Evolutionary conservation across 2,797 vertebrate species (phyloP), one percentile per base, ranked within the genome.

Genomic region (Carapus acus): DNA sequence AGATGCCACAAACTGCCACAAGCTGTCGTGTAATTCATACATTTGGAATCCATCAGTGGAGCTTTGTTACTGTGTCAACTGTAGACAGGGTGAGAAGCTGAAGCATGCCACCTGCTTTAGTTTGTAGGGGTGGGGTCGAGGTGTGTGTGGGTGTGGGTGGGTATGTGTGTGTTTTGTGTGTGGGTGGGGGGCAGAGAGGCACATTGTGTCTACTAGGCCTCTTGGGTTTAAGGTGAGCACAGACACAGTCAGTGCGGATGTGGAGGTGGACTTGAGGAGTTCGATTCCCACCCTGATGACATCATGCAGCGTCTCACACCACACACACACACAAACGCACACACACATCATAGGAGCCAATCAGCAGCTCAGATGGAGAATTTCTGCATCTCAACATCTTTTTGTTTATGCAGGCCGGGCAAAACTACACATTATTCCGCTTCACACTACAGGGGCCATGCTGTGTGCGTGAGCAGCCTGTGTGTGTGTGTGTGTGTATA

Each of bases 361-460:
- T 33, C 46, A 33, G 59, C 24, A 49, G 43, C 31, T 61, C 46
- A 43, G 46, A 55, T 23, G 43, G 24, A 49, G 54, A 42, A 42
- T 18, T 59, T 54, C 40, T 62, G 49, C 12, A 65, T 58, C 29
- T 54, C 21, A 59, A 61, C 51, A 56, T 46, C 19, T 27, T 27
- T 27, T 46, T 21, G 54, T 21, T 60, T 67, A 49, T 58, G 55
- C 58, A 63, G 43, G 7, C 49, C 58, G 19, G 20, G 49, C 41
- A 29, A 43, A 54, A 15, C 34, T 36, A 31, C 42, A 54, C 40
- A 57, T 50, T 44, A 47, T 31, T 69, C 46, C 29, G 57, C 27
- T 12, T 54, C 45, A 79, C 74, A 62, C 43, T 19, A 49, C 54
- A 29, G 42, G 59, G 69, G 63, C 53, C 86, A 88, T 88, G 87